A percentile compares a stretch with the other conserved stretches of the same genome.
Evolutionary conservation across 2,888 invertebrate genomes (phyloP).

Genomic region (Cheilosia soror): DNA sequence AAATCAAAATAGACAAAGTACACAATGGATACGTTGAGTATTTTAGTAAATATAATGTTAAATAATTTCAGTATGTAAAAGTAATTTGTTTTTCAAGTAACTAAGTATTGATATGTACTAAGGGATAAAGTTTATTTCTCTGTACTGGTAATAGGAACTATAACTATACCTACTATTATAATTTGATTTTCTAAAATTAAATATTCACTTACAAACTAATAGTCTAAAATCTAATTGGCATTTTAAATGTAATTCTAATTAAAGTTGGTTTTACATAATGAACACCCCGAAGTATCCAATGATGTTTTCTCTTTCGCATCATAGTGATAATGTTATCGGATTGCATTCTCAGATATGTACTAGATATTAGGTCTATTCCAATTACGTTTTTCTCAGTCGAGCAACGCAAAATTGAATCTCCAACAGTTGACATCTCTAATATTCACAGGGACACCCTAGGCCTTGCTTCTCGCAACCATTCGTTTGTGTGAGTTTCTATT

Average conservation of each 20-base stretch:
- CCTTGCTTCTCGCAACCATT: too few relatives aligned
- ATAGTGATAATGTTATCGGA: background rate
- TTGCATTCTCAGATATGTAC: background rate
- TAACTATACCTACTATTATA: constrained; percentile 46
- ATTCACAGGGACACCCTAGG: too few relatives aligned
- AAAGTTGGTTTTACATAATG: constrained; percentile 23
- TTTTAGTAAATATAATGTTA: constrained; percentile 31
- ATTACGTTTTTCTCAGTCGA: too few relatives aligned
- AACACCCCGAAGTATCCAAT: constrained; percentile 39
- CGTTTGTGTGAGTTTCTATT: too few relatives aligned
- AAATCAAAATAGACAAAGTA: background rate
- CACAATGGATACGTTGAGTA: constrained; percentile 7
- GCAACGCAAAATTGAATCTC: too few relatives aligned
- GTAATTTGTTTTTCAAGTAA: constrained; percentile 29
- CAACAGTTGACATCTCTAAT: too few relatives aligned
- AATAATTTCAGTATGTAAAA: constrained; percentile 11
- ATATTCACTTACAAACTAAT: constrained; percentile 48
- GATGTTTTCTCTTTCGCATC: background rate
- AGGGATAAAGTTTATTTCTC: constrained; percentile 2
- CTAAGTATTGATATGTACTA: constrained; percentile 42
- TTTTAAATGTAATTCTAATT: constrained; percentile 5
- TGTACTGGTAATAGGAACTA: constrained; percentile 18
- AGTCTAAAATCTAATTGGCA: constrained; percentile 22
- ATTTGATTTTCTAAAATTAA: constrained; percentile 3
- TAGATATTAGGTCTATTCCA: too few relatives aligned